Percentiles rank a stretch among this genome's conserved stretches.
phyloP scores from a whole-genome alignment of 1,140 invertebrate genomes.

The Drosophila ironensis region DNA sequence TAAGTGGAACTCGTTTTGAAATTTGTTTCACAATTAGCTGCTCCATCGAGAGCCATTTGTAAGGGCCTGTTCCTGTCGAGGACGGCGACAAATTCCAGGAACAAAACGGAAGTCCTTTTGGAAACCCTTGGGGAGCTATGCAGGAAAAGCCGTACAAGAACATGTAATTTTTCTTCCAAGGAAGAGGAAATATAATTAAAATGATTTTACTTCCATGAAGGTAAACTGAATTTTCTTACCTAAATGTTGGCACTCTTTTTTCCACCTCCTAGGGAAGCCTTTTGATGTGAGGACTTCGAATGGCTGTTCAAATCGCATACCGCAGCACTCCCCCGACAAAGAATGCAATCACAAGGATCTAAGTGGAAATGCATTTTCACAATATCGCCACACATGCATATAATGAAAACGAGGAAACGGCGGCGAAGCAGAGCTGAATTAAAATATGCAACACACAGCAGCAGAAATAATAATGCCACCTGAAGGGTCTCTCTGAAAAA shows the following conservation, averaged over 20 bases:
- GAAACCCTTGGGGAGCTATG: conserved; percentile 2
- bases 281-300: conserved; percentile 38
- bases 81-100: conserved; percentile 6
- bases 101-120: conserved; percentile 23
- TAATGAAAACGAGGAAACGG: conserved; percentile 49
- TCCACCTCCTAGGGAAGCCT: background rate
- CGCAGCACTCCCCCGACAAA: conserved; percentile 33
- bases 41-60: conserved; percentile 39
- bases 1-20: conserved; percentile 39
- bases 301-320: conserved; percentile 55
- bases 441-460: conserved; percentile 48
- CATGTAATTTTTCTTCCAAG: background rate
- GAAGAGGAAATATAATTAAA: background rate
- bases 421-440: conserved; percentile 20
- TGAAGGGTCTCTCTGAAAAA: conserved; percentile 5
- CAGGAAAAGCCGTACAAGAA: background rate
- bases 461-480: conserved; percentile 56
- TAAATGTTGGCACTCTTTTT: background rate
- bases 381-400: conserved; percentile 65
- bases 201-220: too few species aligned
- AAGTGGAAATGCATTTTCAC: conserved; percentile 79
- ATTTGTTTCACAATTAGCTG: conserved; percentile 46
- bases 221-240: too few species aligned
- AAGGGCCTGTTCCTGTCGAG: background rate
- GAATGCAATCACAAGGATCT: conserved; percentile 70